These are phyloP conservation scores for Thecocarcelia acutangulata DNA, from an alignment of 2,888 invertebrate species.

Conservation along the genomic window DNA sequence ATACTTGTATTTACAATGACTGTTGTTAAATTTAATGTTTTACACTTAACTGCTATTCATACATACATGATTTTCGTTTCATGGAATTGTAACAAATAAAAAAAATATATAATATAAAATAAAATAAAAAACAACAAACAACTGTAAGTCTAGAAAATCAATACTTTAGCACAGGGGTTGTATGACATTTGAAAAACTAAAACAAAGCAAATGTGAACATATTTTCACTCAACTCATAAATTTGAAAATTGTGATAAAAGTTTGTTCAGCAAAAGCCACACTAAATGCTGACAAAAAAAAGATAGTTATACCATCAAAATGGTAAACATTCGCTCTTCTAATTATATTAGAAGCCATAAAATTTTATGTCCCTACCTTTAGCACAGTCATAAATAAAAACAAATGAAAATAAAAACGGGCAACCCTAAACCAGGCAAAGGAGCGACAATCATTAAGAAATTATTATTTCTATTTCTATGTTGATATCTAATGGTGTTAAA, in stretches of 20 bases:
- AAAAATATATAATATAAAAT: background rate
- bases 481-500: constrained; percentile 20
- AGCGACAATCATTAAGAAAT: background rate
- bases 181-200: constrained; percentile 18
- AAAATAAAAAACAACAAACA: background rate
- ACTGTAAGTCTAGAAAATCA: constrained; percentile 22
- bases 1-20: background rate
- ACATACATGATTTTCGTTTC: background rate
- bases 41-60: background rate
- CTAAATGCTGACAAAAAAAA: constrained; percentile 13
- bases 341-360: constrained; percentile 33
- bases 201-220: constrained; percentile 30
- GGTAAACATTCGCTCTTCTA: background rate
- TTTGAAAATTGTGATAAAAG: constrained; percentile 31
- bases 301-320: background rate
- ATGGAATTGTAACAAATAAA: constrained; percentile 6
- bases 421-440: background rate
- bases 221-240: constrained; percentile 25
- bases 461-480: background rate
- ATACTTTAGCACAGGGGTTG: constrained; percentile 20
- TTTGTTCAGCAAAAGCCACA: constrained; percentile 11
- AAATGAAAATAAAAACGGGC: constrained; percentile 7
- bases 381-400: constrained; percentile 37
- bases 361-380: constrained; percentile 32
- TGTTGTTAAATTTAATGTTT: background rate